Conservation (phyloP, 2,888 invertebrate species). For the Myopa tessellatipennis region DNA sequence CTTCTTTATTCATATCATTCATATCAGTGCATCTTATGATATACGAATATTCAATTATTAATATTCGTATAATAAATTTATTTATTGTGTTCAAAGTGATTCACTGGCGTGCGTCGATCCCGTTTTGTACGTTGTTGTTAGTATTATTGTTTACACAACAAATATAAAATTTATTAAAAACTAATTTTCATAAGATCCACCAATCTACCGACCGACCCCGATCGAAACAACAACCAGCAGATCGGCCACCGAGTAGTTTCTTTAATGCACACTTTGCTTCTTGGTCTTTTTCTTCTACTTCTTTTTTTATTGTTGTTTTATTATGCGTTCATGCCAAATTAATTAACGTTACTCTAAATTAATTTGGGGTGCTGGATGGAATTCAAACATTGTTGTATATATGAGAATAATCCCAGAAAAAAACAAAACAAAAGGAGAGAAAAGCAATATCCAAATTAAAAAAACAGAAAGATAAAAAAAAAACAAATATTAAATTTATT, state of each 20-base stretch:
- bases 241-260: neutral
- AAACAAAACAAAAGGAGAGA: neutral
- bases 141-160: slow-evolving; percentile 25
- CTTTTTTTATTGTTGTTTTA: neutral
- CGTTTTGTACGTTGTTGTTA: neutral
- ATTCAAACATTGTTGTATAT: neutral
- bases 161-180: slow-evolving; percentile 12
- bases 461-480: neutral
- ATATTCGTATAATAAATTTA: neutral
- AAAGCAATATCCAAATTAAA: neutral
- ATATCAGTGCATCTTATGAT: too few relatives aligned
- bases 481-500: neutral
- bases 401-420: neutral
- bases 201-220: neutral
- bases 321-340: slow-evolving; percentile 22
- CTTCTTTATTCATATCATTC: too few relatives aligned
- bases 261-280: neutral
- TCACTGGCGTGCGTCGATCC: neutral
- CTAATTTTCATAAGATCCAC: neutral
- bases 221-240: neutral
- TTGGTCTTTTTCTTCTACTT: neutral
- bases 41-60: too few relatives aligned
- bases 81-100: slow-evolving; percentile 20
- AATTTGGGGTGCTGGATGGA: neutral
- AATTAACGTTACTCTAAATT: slow-evolving; percentile 27